A percentile compares a stretch with the other conserved stretches of the same genome.
Conservation (phyloP, 2,113 vertebrate species). For the Lontra canadensis region DNA sequence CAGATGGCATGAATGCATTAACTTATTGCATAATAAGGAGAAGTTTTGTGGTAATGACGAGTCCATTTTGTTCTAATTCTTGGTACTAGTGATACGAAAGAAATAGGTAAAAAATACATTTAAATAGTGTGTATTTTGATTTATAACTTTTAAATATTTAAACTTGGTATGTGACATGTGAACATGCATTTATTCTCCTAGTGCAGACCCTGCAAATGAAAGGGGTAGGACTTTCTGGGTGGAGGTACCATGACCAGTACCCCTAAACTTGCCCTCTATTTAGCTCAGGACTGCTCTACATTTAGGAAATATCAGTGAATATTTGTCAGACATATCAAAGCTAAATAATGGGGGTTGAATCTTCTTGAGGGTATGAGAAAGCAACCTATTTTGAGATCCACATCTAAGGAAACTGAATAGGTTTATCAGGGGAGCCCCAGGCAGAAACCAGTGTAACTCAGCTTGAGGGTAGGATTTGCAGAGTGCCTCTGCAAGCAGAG, state of each 20-base stretch:
- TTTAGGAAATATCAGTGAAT: background rate
- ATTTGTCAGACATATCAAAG: background rate
- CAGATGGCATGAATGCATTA: background rate
- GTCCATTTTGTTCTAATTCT: background rate
- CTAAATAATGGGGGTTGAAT: background rate
- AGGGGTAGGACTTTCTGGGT: background rate
- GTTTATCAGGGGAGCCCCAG: background rate
- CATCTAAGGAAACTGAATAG: background rate
- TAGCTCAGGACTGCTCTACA: background rate
- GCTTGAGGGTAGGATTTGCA: background rate
- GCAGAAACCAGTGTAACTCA: background rate
- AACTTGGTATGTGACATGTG: too few species aligned
- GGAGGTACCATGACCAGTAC: too few species aligned
- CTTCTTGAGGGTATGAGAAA: background rate
- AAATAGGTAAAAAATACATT: background rate
- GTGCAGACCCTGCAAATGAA: too few species aligned
- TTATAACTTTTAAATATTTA: background rate
- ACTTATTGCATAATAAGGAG: background rate
- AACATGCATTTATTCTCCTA: background rate
- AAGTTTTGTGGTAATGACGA: background rate
- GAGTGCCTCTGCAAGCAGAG: background rate
- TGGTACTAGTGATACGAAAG: background rate
- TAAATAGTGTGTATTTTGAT: background rate
- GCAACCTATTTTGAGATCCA: background rate
- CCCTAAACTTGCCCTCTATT: background rate